Evolutionary conservation across 2,113 vertebrate species (phyloP).

Genomic region (Pelecanus crispus): DNA sequence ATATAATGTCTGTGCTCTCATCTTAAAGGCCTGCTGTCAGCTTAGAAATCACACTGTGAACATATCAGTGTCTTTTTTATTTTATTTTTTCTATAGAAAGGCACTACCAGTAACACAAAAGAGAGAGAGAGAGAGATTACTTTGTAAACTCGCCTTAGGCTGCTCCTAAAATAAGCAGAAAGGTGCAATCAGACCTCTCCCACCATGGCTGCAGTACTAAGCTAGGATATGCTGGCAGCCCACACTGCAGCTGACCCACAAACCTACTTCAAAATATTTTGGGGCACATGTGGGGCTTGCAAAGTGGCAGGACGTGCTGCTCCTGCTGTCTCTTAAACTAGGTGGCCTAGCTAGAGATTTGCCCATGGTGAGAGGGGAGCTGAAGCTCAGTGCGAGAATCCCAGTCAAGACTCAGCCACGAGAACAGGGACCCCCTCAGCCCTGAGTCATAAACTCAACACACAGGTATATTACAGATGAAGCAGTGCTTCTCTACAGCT

Average conservation of each 20-base stretch:
- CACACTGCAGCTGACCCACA: conserved; percentile 46
- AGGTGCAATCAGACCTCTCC: neutral
- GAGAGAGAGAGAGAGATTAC: neutral
- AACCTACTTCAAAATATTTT: conserved; percentile 46
- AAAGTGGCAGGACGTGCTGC: neutral
- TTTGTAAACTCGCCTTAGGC: conserved; percentile 36
- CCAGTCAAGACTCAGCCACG: neutral
- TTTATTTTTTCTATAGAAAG: neutral
- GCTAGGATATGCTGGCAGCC: neutral
- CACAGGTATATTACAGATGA: neutral
- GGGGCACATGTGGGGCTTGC: neutral
- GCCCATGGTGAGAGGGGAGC: neutral
- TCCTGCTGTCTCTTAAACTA: neutral
- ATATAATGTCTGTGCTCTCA: neutral
- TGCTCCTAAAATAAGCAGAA: conserved; percentile 29
- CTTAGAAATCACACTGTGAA: neutral
- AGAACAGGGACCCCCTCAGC: neutral
- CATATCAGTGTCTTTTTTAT: neutral
- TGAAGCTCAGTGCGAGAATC: neutral
- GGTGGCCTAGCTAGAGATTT: neutral
- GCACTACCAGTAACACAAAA: neutral
- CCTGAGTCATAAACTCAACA: neutral
- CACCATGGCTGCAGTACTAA: neutral
- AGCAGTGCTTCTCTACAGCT: neutral
- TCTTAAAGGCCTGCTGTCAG: neutral